phyloP scores from a whole-genome alignment of 2,888 invertebrate species.

The Drosophila cracens region DNA sequence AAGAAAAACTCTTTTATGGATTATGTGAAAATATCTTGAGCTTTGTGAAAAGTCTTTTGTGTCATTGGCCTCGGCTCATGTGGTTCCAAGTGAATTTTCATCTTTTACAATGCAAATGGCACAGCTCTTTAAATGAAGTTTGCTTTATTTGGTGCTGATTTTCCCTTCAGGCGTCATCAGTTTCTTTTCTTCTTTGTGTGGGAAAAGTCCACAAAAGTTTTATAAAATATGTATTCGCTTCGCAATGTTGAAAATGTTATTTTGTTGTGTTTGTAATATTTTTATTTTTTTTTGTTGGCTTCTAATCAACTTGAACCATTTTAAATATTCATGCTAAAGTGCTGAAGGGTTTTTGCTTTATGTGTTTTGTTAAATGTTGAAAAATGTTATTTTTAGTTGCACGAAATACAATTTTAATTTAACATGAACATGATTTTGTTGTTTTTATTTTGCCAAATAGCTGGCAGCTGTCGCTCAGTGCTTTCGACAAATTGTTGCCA shows the following conservation, averaged over 20 bases:
- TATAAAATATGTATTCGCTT: conserved; percentile 46
- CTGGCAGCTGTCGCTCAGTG: conserved; percentile 35
- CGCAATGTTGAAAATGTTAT: conserved; percentile 13
- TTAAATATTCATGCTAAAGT: conserved; percentile 35
- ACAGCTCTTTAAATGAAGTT: background rate
- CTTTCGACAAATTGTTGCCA: conserved; percentile 39
- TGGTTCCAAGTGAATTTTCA: background rate
- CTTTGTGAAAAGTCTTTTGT: background rate
- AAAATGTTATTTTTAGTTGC: conserved; percentile 22
- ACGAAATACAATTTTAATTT: conserved; percentile 19
- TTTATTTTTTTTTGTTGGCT: background rate
- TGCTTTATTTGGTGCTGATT: background rate
- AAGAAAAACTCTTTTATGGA: background rate
- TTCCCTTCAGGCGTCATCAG: background rate
- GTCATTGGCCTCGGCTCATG: background rate
- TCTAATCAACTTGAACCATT: conserved; percentile 45
- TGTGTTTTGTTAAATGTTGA: conserved; percentile 1
- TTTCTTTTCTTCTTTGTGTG: conserved; percentile 1
- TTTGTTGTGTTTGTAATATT: conserved; percentile 2
- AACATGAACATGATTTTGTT: background rate
- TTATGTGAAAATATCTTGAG: background rate
- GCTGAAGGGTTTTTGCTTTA: background rate
- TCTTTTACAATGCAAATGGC: background rate
- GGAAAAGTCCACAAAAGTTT: background rate
- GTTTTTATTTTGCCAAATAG: background rate